These are phyloP conservation scores for Notocelia uddmanniana DNA, from an alignment of 2,888 invertebrate species.

Conservation along the genomic window DNA sequence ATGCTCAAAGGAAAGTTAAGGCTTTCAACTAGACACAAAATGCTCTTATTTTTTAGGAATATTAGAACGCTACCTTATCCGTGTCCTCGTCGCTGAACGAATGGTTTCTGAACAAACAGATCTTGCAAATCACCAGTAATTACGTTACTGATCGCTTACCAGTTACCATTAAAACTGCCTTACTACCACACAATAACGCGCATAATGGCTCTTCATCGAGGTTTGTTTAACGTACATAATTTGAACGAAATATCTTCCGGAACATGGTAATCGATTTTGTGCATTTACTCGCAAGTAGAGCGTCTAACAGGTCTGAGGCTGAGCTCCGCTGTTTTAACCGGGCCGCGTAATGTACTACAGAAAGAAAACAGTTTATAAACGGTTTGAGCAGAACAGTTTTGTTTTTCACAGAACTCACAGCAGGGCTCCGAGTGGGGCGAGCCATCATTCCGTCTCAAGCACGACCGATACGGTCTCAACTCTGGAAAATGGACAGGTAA, in stretches of 20 bases:
- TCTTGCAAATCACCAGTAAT: constrained; percentile 37
- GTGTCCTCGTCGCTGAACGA: constrained; percentile 23
- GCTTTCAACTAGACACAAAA: constrained; percentile 4
- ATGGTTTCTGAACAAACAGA: constrained; percentile 31
- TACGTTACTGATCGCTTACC: constrained; percentile 34
- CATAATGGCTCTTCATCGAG: constrained; percentile 9
- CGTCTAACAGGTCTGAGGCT: constrained; percentile 38
- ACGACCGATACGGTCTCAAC: constrained; percentile 80
- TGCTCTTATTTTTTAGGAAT: constrained; percentile 4
- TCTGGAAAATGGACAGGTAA: constrained; percentile 83
- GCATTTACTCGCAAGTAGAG: constrained; percentile 44
- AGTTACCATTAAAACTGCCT: constrained; percentile 14
- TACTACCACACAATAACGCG: constrained; percentile 25
- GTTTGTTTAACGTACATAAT: constrained; percentile 33
- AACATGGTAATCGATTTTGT: constrained; percentile 43
- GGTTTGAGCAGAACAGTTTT: constrained; percentile 33
- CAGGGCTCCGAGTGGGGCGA: constrained; percentile 81
- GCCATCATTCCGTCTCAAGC: constrained; percentile 81
- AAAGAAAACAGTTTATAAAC: constrained; percentile 36
- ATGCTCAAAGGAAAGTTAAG: constrained; percentile 7
- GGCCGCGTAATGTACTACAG: constrained; percentile 38
- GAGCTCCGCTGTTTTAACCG: constrained; percentile 33
- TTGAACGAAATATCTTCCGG: constrained; percentile 41
- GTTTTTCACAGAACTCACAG: constrained; percentile 76
- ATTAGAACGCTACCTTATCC: not conserved